phyloP scores from a whole-genome alignment of 2,888 invertebrate species.

The Unio delphinus region DNA sequence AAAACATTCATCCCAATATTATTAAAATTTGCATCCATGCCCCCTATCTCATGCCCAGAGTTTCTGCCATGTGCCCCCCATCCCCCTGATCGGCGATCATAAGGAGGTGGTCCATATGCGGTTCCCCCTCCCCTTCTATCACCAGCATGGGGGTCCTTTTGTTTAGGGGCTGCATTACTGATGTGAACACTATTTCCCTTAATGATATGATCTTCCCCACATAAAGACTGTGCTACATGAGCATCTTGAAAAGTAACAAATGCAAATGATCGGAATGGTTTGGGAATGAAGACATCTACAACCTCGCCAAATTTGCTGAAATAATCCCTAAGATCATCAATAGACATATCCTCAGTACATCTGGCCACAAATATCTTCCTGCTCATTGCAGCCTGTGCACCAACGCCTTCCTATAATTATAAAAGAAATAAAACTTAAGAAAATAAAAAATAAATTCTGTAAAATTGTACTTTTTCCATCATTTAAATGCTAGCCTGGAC shows the following conservation, averaged over 20 bases:
- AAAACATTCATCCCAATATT: slow-evolving; percentile 61
- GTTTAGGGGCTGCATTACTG: slow-evolving; percentile 69
- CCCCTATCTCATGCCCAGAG: slow-evolving; percentile 6
- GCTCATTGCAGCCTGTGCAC: slow-evolving; percentile 40
- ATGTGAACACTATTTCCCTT: slow-evolving; percentile 83
- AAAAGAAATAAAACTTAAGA: slow-evolving; percentile 3
- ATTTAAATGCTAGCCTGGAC: too few species aligned
- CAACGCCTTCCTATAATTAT: slow-evolving; percentile 49
- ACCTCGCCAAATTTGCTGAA: slow-evolving; percentile 90
- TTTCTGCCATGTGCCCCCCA: slow-evolving; percentile 7
- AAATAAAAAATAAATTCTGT: too few species aligned
- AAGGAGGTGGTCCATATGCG: not conserved
- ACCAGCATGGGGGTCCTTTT: slow-evolving; percentile 11
- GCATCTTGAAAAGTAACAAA: slow-evolving; percentile 95
- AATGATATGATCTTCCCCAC: slow-evolving; percentile 94
- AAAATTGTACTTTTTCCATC: too few species aligned
- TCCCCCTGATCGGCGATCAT: slow-evolving; percentile 5
- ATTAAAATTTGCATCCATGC: slow-evolving; percentile 26
- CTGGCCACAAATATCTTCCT: slow-evolving; percentile 95
- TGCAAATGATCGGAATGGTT: slow-evolving; percentile 81
- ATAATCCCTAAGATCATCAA: slow-evolving; percentile 90
- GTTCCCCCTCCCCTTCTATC: slow-evolving; percentile 9
- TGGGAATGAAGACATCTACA: slow-evolving; percentile 95
- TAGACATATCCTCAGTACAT: slow-evolving; percentile 91
- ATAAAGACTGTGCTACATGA: slow-evolving; percentile 89